phyloP scores from a whole-genome alignment of 2,113 vertebrate genomes.

The Entelurus aequoreus region DNA sequence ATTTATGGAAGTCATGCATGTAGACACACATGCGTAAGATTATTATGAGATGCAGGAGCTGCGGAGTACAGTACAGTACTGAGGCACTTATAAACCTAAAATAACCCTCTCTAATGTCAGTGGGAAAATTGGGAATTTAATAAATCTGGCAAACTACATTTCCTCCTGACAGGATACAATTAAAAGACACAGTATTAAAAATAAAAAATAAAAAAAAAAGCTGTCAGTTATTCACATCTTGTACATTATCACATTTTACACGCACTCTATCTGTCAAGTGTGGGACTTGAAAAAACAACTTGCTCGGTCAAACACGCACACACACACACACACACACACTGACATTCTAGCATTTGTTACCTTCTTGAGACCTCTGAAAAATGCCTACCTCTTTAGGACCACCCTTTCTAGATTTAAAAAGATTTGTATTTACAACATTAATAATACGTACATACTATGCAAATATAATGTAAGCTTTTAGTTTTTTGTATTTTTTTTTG shows the following conservation, averaged over 20 bases:
- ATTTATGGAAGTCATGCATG: not conserved
- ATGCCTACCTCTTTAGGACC: too few species aligned
- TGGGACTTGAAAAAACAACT: slow-evolving; percentile 52
- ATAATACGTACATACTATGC: too few species aligned
- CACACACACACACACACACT: slow-evolving; percentile 2
- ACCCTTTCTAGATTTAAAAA: too few species aligned
- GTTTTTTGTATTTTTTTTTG: too few species aligned
- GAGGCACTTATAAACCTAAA: not conserved
- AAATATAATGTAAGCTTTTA: too few species aligned
- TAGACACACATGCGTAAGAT: not conserved
- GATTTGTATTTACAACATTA: too few species aligned
- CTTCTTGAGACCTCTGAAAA: too few species aligned
- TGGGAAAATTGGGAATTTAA: slow-evolving; percentile 49
- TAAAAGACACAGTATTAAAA: slow-evolving; percentile 37
- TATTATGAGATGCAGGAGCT: not conserved
- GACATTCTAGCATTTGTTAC: too few species aligned
- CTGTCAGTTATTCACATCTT: slow-evolving; percentile 55
- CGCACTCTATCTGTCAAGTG: slow-evolving; percentile 59
- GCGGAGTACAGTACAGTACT: not conserved
- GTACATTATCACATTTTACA: slow-evolving; percentile 51
- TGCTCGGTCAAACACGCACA: slow-evolving; percentile 32
- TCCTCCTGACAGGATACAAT: slow-evolving; percentile 57
- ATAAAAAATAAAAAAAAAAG: slow-evolving; percentile 32
- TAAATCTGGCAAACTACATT: slow-evolving; percentile 60
- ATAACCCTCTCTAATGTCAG: slow-evolving; percentile 3